A percentile compares a stretch with the other conserved stretches of the same genome.
Conservation (phyloP, 2,888 invertebrate species). For the Eupithecia dodoneata region DNA sequence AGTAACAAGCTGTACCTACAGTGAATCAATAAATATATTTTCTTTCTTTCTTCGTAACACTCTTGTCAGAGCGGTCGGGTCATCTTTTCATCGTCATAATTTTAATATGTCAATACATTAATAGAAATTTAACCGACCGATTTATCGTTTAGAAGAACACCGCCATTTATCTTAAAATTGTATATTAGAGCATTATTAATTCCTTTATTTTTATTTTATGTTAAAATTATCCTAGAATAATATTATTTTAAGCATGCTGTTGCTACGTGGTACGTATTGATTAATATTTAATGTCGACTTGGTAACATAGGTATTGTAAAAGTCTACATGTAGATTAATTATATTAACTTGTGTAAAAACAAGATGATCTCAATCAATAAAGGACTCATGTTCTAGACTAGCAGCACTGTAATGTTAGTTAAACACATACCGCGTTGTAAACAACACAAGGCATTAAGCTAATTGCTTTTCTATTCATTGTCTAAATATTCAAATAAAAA, state of each 20-base stretch:
- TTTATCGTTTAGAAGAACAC: not conserved
- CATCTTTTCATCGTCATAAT: too few species aligned
- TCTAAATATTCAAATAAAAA: not conserved
- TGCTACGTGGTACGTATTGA: not conserved
- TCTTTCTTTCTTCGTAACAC: too few species aligned
- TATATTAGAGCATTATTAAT: not conserved
- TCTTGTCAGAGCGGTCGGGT: too few species aligned
- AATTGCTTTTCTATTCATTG: not conserved
- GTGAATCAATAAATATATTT: too few species aligned
- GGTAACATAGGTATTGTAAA: not conserved
- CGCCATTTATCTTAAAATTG: not conserved
- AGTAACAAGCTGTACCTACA: too few species aligned
- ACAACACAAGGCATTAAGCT: not conserved
- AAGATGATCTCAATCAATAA: slow-evolving; percentile 7
- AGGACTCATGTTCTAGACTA: not conserved
- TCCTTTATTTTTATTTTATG: not conserved
- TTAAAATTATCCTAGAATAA: not conserved
- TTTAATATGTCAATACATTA: not conserved
- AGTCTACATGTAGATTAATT: not conserved
- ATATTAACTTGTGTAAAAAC: not conserved
- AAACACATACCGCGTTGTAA: not conserved
- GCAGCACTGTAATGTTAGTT: slow-evolving; percentile 1
- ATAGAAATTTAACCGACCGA: not conserved
- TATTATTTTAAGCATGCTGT: not conserved
- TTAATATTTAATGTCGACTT: not conserved